Evolutionary conservation across 2,113 vertebrate genomes (phyloP).

Genomic region (Archocentrus centrarchus): DNA sequence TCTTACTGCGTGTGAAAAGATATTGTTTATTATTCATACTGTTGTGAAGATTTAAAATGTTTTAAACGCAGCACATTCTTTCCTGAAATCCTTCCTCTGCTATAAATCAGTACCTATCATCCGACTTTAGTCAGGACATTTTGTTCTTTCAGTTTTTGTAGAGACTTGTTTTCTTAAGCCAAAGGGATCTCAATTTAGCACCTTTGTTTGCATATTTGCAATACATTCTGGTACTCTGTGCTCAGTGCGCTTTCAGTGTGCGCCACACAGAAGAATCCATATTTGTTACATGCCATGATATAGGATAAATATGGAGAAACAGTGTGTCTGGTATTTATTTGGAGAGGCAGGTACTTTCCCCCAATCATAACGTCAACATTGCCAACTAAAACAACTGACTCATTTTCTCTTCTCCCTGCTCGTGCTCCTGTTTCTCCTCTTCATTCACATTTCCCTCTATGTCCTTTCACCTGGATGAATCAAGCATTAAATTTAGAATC

Average conservation of each 20-base stretch:
- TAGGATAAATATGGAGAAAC: constrained; percentile 19
- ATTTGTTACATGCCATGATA: neutral
- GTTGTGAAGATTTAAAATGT: neutral
- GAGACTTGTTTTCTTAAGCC: neutral
- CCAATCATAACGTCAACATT: constrained; percentile 49
- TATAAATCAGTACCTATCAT: neutral
- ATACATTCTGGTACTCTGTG: neutral
- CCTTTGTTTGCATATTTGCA: neutral
- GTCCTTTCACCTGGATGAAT: constrained; percentile 31
- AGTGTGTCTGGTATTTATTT: constrained; percentile 8
- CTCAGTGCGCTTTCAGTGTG: neutral
- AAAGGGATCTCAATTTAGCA: neutral
- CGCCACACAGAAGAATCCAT: neutral
- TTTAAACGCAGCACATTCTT: neutral
- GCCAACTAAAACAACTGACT: constrained; percentile 53
- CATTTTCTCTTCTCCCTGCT: constrained; percentile 43
- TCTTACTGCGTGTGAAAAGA: neutral
- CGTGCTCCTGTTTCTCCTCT: neutral
- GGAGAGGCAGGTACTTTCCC: constrained; percentile 74
- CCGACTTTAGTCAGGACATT: neutral
- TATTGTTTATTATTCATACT: neutral
- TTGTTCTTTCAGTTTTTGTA: neutral
- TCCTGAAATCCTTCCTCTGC: neutral
- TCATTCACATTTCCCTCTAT: neutral
- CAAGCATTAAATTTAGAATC: constrained; percentile 27